Conservation (phyloP, 2,797 vertebrate genomes). For the Lithobates sylvaticus region DNA sequence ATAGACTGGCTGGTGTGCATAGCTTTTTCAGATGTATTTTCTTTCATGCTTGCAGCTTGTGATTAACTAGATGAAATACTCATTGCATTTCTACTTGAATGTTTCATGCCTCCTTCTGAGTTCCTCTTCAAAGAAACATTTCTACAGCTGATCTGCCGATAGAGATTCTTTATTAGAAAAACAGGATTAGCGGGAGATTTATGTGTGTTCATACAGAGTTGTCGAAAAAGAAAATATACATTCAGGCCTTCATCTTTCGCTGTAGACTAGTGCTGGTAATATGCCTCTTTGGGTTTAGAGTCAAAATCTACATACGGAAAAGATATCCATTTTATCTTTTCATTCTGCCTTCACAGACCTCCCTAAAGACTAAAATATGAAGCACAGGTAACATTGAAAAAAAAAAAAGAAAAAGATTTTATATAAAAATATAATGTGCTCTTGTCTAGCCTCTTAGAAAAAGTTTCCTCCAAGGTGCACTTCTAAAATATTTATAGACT, state of each 20-base stretch:
- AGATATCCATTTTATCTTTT: not conserved
- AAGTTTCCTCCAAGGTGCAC: not conserved
- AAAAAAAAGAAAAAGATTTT: not conserved
- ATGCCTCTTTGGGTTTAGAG: not conserved
- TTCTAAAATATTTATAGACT: not conserved
- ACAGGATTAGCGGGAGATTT: not conserved
- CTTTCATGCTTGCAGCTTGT: slow-evolving; percentile 20
- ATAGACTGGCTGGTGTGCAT: slow-evolving; percentile 7
- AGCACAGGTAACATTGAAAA: not conserved
- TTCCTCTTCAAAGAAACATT: slow-evolving; percentile 30
- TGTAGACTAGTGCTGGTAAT: not conserved
- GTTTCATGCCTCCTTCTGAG: not conserved
- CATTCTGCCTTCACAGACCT: not conserved
- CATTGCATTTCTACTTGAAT: slow-evolving; percentile 13
- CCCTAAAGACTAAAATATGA: not conserved
- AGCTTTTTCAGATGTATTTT: slow-evolving; percentile 12
- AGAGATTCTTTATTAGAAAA: not conserved
- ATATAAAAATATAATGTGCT: not conserved
- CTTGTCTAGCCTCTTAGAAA: not conserved
- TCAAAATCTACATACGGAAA: not conserved
- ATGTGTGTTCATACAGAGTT: not conserved
- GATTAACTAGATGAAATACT: slow-evolving; percentile 25
- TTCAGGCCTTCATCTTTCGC: not conserved
- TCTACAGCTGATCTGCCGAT: slow-evolving; percentile 10
- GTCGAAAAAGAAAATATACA: not conserved